A percentile compares a stretch with the other conserved stretches of the same genome.
phyloP scores from a whole-genome alignment of 1,140 invertebrate genomes.

The Zaprionus lachaisei region DNA sequence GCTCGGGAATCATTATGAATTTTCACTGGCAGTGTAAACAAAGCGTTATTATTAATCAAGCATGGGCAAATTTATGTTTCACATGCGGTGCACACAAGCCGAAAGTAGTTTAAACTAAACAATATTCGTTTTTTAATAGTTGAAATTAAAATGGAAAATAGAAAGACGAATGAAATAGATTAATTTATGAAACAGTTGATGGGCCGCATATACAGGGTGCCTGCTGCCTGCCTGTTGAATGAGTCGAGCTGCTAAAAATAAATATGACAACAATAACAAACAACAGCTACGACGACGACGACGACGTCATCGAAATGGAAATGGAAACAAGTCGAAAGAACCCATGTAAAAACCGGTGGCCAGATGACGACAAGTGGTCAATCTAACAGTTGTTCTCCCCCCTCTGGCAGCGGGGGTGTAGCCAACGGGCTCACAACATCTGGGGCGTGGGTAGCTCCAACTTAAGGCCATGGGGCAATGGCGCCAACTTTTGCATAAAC shows the following conservation, averaged over 20 bases:
- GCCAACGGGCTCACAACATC: conserved; percentile 33
- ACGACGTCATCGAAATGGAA: conserved; percentile 34
- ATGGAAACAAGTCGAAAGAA: conserved; percentile 44
- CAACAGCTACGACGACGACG: neutral
- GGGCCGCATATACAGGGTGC: conserved; percentile 45
- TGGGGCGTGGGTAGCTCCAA: conserved; percentile 63
- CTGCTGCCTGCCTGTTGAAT: conserved; percentile 16
- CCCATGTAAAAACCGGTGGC: conserved; percentile 43
- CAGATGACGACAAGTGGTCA: conserved; percentile 57
- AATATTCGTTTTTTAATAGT: conserved; percentile 32
- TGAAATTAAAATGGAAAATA: conserved; percentile 37
- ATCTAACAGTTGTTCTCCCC: neutral
- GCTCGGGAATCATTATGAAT: conserved; percentile 21
- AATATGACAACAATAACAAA: conserved; percentile 64
- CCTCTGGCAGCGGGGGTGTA: neutral
- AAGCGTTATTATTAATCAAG: conserved; percentile 24
- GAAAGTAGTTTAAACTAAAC: conserved; percentile 33
- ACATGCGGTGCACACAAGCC: conserved; percentile 12
- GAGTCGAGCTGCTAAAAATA: conserved; percentile 66
- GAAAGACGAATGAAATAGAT: conserved; percentile 35
- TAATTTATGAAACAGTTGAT: conserved; percentile 50
- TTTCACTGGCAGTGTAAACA: conserved; percentile 38
- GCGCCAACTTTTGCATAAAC: conserved; percentile 70
- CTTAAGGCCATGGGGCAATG: conserved; percentile 39
- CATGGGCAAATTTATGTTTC: conserved; percentile 24